Evolutionary conservation across 2,888 invertebrate species (phyloP), one percentile per base, ranked within the genome.

Genomic region (Diarsia dahlii): DNA sequence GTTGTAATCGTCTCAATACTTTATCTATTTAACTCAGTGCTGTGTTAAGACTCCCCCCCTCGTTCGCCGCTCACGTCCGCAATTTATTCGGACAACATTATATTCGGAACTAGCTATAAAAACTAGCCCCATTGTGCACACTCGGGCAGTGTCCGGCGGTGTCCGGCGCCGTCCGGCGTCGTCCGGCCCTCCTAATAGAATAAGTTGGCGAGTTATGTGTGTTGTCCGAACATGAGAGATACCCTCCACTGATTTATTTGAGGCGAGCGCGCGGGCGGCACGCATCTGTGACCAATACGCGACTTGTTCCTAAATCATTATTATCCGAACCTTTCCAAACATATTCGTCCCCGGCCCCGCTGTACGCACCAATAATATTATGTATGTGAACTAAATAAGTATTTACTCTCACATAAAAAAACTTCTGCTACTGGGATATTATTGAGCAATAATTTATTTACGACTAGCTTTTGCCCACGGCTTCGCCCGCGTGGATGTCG

Each of bases 41-140:
- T 45, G 39, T 23, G 50, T 74, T 56, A 63, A 45, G n/a, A 15
- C 5, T 39, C 0, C 4, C 3, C 34, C 50, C 1, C 18, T 9
- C n/a, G 9, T 46, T 23, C 56, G 1, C 18, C 63, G 64, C 72
- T 56, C 72, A 68, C 70, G 84, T 79, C 73, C 65, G 45, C 67
- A 74, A 85, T 84, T 80, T 83, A 84, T 87, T 80, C 77, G 79
- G 78, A 83, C 80, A 75, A 82, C 81, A 86, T 87, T 80, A 87
- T 85, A 87, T 80, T 80, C 72, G 78, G 69, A 70, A 23, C 78
- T 77, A 66, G 71, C 66, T 75, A 84, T 82, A 87, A 84, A 87
- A 87, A 87, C 86, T 78, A 76, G 66, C 45, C 74, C 77, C 82
- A 87, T 86, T 81, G 79, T 67, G 48, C 67, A 78, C 85, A 86